phyloP scores from a whole-genome alignment of 2,888 invertebrate species.

The Endomychus coccineus region DNA sequence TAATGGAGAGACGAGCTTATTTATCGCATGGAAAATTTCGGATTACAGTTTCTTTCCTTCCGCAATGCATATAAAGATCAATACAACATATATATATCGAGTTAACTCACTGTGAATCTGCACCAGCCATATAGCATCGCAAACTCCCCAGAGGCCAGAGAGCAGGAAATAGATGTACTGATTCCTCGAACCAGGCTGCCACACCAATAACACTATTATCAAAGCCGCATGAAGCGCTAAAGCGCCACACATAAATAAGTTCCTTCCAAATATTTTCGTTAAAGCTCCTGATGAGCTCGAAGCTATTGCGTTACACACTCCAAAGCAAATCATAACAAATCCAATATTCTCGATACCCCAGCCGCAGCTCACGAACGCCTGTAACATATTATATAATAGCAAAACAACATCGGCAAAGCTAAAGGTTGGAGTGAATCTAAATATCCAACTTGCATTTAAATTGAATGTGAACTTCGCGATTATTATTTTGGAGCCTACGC shows the following conservation, averaged over 20 bases:
- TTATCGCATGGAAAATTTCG: too few species aligned
- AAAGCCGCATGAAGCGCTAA: slow-evolving; percentile 63
- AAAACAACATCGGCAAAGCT: too few species aligned
- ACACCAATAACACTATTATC: slow-evolving; percentile 59
- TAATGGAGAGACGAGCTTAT: too few species aligned
- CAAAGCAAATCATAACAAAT: slow-evolving; percentile 90
- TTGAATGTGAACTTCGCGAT: too few species aligned
- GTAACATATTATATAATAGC: slow-evolving; percentile 30
- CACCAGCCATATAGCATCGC: slow-evolving; percentile 87
- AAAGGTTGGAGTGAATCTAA: too few species aligned
- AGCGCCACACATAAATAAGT: slow-evolving; percentile 69
- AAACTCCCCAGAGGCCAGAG: slow-evolving; percentile 80
- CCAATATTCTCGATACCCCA: slow-evolving; percentile 88
- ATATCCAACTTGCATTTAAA: too few species aligned
- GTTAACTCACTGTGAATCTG: slow-evolving; percentile 76
- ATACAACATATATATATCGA: too few species aligned
- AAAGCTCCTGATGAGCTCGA: slow-evolving; percentile 73
- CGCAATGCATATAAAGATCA: too few species aligned
- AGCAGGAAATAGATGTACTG: slow-evolving; percentile 67
- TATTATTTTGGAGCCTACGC: too few species aligned
- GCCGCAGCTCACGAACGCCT: slow-evolving; percentile 80
- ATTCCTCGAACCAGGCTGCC: slow-evolving; percentile 64
- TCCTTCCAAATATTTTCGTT: slow-evolving; percentile 71
- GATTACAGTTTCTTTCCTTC: too few species aligned
- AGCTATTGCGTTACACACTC: slow-evolving; percentile 79